These are phyloP conservation scores for Conus betulinus DNA, from an alignment of 1,140 invertebrate genomes.

Conservation along the genomic window DNA sequence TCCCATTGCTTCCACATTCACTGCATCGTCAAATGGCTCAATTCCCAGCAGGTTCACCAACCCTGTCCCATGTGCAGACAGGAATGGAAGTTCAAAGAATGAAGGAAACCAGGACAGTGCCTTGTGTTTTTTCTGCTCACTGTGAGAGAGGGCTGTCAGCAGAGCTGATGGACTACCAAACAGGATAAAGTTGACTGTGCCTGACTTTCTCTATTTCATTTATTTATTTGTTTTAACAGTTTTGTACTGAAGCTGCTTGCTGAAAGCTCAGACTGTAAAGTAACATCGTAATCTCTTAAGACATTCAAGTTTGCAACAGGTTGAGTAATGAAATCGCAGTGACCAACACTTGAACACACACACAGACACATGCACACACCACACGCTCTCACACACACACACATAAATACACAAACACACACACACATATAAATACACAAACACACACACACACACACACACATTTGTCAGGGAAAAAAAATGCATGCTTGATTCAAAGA, in stretches of 20 bases:
- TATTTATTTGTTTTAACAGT: neutral
- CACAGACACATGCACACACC: neutral
- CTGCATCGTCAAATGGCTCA: conserved; percentile 99
- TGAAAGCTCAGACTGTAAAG: no score
- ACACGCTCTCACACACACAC: neutral
- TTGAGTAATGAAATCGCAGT: no score
- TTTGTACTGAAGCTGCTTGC: neutral
- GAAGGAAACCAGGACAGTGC: conserved; percentile 62
- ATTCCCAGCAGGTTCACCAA: conserved; percentile 95
- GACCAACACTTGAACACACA: neutral
- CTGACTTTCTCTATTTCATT: neutral
- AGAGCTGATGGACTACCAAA: neutral
- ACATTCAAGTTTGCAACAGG: no score
- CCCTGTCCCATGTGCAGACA: conserved; percentile 99
- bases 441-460: neutral
- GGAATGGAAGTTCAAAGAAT: conserved; percentile 97
- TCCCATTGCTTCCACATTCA: conserved; percentile 99
- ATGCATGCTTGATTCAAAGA: no score
- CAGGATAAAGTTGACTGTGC: neutral
- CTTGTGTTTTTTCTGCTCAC: no score
- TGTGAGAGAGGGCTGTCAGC: neutral
- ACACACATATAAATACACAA: neutral
- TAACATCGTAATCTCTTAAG: no score
- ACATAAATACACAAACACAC: neutral
- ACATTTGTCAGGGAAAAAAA: neutral